These are phyloP conservation scores for Crypturellus tataupa DNA, from an alignment of 2,797 vertebrate species.

Conservation along the genomic window DNA sequence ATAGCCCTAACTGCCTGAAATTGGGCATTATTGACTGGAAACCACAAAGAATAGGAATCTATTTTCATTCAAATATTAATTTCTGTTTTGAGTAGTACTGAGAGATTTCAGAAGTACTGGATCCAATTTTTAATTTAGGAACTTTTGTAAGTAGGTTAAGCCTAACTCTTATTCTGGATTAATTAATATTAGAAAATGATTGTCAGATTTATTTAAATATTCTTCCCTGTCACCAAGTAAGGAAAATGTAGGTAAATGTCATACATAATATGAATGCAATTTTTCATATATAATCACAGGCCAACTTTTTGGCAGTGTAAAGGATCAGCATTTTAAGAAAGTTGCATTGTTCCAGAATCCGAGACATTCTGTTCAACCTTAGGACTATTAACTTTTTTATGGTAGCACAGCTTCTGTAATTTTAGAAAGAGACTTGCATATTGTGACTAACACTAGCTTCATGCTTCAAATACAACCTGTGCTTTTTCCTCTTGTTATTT, in stretches of 20 bases:
- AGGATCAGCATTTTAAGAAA: background rate
- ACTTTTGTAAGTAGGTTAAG: background rate
- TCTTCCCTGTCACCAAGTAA: background rate
- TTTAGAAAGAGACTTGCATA: background rate
- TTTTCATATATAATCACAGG: background rate
- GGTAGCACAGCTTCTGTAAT: background rate
- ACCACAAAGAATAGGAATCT: background rate
- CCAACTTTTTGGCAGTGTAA: background rate
- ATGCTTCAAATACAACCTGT: background rate
- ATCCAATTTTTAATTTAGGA: background rate
- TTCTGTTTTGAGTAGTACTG: background rate
- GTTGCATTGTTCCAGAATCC: background rate
- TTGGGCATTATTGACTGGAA: background rate
- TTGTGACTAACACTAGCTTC: background rate
- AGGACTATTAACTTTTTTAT: background rate
- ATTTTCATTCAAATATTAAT: background rate
- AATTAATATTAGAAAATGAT: background rate
- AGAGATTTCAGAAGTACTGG: background rate
- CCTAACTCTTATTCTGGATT: background rate
- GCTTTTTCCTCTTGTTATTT: background rate
- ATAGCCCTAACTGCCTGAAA: background rate
- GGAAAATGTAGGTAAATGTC: background rate
- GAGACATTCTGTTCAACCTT: background rate
- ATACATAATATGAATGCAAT: background rate
- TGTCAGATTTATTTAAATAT: background rate